Base-by-base conservation (phyloP, 2,888 invertebrate species). In the Watsonalla cultraria region DNA sequence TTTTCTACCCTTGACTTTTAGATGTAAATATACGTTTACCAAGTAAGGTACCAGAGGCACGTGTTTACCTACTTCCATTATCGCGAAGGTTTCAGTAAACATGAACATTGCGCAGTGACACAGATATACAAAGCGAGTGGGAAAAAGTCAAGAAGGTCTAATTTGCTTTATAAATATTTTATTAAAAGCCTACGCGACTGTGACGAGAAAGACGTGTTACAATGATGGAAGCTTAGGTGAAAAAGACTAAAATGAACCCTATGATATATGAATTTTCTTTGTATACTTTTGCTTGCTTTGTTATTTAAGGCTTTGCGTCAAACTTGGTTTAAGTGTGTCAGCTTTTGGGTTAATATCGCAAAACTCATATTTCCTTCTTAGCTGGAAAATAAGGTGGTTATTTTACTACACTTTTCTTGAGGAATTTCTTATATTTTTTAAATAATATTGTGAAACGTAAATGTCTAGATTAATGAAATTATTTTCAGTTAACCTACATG, bases 141-240 rank as follows among this genome's bases (percentile, higher is more conserved):
- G 14, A 49, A 49, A 49, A 49, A 37, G 37, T 39, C 49, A 9
- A 49, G 39, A 49, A 49, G 35, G 14, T 35, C 48, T 49, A 49
- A 49, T 35, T 49, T 37, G 11, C 49, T 15, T 15, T 39, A 49
- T 49, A 15, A 49, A 49, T 49, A 49, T 49, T 49, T 37, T 49
- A 49, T 49, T 49, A 49, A 37, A 49, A 49, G 49, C 49, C 35
- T 49, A 37, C 49, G 42, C 0, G 37, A 37, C 4, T 42, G 42
- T 42, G 42, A 42, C 42, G 42, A 42, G 42, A 9, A 42, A 5
- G 42, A 5, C 11, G 42, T 42, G 42, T 42, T 42, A 9, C 42
- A 42, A 0, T 11, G 42, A 42, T 42, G 42, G 42, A 42, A 42
- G 24, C 24, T 24, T 24, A 24, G 42, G 42, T 42, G 42, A 42